Conservation (phyloP, 2,797 vertebrate genomes). For the Margarornis squamiger region DNA sequence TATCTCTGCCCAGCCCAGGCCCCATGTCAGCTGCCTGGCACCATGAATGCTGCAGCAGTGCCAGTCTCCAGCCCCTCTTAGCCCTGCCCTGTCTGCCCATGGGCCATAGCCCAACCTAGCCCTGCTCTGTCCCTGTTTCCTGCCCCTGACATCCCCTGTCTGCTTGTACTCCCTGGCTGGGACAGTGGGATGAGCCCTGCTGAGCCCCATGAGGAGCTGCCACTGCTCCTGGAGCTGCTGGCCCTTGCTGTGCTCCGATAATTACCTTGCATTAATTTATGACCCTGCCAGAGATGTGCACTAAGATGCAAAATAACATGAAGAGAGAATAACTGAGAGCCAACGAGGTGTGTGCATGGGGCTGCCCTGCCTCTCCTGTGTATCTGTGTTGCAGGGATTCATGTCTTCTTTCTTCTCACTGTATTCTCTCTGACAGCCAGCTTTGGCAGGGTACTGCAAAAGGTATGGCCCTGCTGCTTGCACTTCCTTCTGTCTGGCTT, state of each 20-base stretch:
- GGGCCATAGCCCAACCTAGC: neutral
- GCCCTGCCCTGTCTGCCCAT: neutral
- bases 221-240: neutral
- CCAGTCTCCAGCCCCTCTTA: neutral
- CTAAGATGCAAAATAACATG: neutral
- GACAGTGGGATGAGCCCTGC: neutral
- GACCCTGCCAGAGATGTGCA: neutral
- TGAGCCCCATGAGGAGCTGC: neutral
- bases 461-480: neutral
- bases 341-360: neutral
- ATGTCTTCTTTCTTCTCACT: neutral
- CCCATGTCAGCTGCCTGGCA: accelerated
- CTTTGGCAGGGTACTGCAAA: neutral
- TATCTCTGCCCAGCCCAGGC: neutral
- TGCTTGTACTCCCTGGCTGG: neutral
- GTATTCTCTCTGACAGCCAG: neutral
- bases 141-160: neutral
- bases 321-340: neutral
- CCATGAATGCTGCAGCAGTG: neutral
- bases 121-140: neutral
- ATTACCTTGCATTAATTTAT: neutral
- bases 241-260: neutral
- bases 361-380: neutral
- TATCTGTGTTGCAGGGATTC: neutral
- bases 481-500: neutral